phyloP scores from a whole-genome alignment of 2,888 invertebrate species.

The Diplazon laetatorius region DNA sequence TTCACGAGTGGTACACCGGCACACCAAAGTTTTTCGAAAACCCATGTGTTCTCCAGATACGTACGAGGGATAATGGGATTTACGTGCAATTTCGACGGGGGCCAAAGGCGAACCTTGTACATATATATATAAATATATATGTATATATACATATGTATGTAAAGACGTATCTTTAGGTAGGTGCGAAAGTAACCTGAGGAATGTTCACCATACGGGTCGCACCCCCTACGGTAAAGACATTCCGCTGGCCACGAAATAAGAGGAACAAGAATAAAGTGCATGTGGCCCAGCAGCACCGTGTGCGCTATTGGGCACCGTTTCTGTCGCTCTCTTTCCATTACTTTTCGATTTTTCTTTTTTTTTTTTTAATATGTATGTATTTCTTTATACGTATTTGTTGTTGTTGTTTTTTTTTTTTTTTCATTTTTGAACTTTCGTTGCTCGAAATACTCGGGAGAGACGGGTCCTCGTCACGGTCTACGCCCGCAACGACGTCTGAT shows the following conservation, averaged over 20 bases:
- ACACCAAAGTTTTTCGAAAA: conserved; percentile 47
- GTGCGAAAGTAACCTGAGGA: conserved; percentile 58
- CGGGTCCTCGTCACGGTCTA: conserved; percentile 65
- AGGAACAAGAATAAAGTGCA: conserved; percentile 16
- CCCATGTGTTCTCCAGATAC: conserved; percentile 74
- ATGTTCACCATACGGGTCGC: conserved; percentile 70
- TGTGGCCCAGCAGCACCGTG: conserved; percentile 20
- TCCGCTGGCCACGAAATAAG: conserved; percentile 52
- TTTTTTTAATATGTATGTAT: too few species aligned
- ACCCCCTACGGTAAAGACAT: conserved; percentile 49
- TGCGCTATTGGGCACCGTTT: conserved; percentile 59
- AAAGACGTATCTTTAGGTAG: conserved; percentile 32
- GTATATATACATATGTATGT: conserved; percentile 8
- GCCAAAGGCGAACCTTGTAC: conserved; percentile 33
- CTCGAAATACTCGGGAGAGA: conserved; percentile 25
- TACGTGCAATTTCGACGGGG: conserved; percentile 71
- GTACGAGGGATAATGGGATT: conserved; percentile 69
- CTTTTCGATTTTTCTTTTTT: too few species aligned
- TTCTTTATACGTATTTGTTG: too few species aligned
- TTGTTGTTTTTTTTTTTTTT: conserved; percentile 30
- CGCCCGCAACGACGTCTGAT: conserved; percentile 74
- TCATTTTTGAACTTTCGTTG: background rate
- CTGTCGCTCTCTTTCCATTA: too few species aligned
- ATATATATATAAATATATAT: conserved; percentile 7
- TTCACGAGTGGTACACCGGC: conserved; percentile 61